Base-by-base conservation (phyloP, 2,797 vertebrate genomes). In the Rhadinocentrus ornatus region DNA sequence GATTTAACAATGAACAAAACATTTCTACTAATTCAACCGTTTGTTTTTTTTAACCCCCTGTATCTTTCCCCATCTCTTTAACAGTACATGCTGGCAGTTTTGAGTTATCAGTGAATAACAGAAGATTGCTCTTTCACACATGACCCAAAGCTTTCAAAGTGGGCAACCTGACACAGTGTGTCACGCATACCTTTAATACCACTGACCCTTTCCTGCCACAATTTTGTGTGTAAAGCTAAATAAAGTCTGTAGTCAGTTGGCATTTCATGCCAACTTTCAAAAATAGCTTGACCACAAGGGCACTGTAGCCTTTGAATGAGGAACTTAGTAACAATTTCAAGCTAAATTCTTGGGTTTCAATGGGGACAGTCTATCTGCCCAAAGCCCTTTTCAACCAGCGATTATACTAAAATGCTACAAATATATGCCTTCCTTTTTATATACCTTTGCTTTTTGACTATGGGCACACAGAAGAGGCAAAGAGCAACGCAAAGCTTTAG, bases 41-140 rank as follows among this genome's bases (percentile, higher is more conserved):
- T 12, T 16, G 2, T 31, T 71, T 44, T 61, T 3, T 13, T 26
- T 13, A 4, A 53, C 12, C 12, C 6, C 12, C 10, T 18, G 11
- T 53, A 15, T 27, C 24, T 26, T 16, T 29, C 52, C 27, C 2
- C 6, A 27, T 27, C 5, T 72, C 64, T 59, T 65, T 67, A 29
- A 60, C 63, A 77, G 74, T 64, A 81, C 57, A 86, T 54, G 65
- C 10, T 66, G 48, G 62, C 74, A 82, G 41, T 82, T 89, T 88
- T 58, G 60, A 67, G 55, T 8, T 35, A 60, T 34, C 62, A 56
- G 73, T 66, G 27, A 85, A 80, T 57, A 80, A 69, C 65, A 67
- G 56, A 44, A 53, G 64, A 35, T 68, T 62, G 13, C 35, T 63
- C 54, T 62, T 73, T 80, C 77, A 73, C 76, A 85, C 75, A 24